Base-by-base conservation (phyloP, 2,888 invertebrate species). In the Drosophila kuntzei region DNA sequence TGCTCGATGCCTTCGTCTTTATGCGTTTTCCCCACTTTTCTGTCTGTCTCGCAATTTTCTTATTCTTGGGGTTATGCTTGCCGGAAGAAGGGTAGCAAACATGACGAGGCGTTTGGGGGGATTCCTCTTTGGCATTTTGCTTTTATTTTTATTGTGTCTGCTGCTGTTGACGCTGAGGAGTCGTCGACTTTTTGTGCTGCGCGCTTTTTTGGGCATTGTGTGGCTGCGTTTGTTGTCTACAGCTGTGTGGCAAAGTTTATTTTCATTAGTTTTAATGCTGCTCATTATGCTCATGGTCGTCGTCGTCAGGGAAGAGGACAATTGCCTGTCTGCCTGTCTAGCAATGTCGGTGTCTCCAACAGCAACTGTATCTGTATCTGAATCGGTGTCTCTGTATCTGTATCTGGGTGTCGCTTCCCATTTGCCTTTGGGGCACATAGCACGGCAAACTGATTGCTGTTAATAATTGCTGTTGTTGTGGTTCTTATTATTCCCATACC, bases 231-330 rank as follows among this genome's bases (percentile, higher is more conserved):
- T 46, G 32, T 51, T 53, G 59, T 62, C 63, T 68, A 63, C 49
- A 55, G 47, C 69, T 71, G 68, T 86, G 83, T 74, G 78, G 53
- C 72, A 87, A 89, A 89, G 89, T 87, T 85, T 81, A 85, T 89
- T 85, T 89, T 85, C 85, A 89, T 85, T 85, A 85, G 79, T 87
- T 81, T 89, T 84, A 85, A 85, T 85, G 74, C 85, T 76, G 79
- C 89, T 89, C 89, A 85, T 87, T 89, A 87, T 84, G 76, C 61
- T 78, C 78, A 76, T 66, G 53, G 79, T 66, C 60, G 50, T 37
- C 37, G 36, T 36, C 34, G 32, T 25, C 20, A 37, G 27, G 25
- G 25, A 14, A 29, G 29, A 34, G 11, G 8, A 14, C 32, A 47
- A 47, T 18, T 20, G 47, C 29, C 25, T 16, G 49, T 22, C 41